phyloP scores from a whole-genome alignment of 2,797 vertebrate species.

The Phalloptychus januarius region DNA sequence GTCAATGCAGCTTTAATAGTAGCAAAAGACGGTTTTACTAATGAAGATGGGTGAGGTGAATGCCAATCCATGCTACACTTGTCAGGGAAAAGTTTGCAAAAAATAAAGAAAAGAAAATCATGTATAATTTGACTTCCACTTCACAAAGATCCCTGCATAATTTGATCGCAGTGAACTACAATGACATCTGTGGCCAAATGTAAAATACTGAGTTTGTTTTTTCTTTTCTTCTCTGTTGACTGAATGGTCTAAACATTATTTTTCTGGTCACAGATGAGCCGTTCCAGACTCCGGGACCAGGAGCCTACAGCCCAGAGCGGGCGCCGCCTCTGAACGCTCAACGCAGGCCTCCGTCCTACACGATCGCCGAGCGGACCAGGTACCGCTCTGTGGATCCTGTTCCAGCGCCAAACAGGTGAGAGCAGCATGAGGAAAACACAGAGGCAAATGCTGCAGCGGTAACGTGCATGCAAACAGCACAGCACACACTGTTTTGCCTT shows the following conservation, averaged over 20 bases:
- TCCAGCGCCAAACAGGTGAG: conserved; percentile 86
- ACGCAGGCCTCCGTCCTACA: conserved; percentile 83
- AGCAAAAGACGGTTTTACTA: neutral
- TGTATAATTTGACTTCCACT: neutral
- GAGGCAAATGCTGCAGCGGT: neutral
- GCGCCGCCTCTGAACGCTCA: conserved; percentile 79
- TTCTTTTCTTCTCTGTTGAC: neutral
- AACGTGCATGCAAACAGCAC: neutral
- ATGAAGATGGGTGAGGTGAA: neutral
- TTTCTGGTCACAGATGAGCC: conserved; percentile 41
- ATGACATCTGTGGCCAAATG: neutral
- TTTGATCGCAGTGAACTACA: neutral
- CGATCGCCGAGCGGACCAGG: conserved; percentile 82
- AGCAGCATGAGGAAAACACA: neutral
- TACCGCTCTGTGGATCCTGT: conserved; percentile 78
- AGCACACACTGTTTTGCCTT: neutral
- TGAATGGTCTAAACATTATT: neutral
- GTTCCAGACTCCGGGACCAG: conserved; percentile 85
- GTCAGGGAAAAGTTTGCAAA: neutral
- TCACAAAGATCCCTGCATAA: neutral
- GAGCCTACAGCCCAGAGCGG: conserved; percentile 88
- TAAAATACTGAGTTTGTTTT: neutral
- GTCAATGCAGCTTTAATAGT: neutral
- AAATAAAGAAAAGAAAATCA: neutral
- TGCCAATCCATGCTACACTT: neutral